Percentiles rank a stretch among this genome's conserved stretches.
These are phyloP conservation scores for Nyctibius grandis DNA, from an alignment of 2,797 vertebrate species.

Conservation along the genomic window DNA sequence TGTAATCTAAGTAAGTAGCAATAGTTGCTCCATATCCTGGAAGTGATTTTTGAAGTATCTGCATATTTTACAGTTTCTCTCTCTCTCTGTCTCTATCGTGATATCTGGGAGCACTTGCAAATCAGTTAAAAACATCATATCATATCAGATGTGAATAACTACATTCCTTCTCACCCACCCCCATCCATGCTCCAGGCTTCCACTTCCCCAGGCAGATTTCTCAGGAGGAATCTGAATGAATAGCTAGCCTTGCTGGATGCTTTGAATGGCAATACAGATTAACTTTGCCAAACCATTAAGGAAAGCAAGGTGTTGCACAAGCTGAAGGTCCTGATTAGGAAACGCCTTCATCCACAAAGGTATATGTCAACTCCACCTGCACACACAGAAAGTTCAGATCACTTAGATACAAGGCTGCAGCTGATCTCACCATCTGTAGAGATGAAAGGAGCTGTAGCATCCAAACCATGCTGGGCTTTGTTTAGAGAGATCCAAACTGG, in stretches of 20 bases:
- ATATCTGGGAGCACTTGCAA: slow-evolving; percentile 20
- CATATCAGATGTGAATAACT: slow-evolving; percentile 34
- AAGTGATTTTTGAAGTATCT: not conserved
- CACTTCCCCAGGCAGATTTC: not conserved
- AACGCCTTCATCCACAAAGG: not conserved
- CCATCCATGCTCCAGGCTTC: not conserved
- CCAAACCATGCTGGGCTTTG: not conserved
- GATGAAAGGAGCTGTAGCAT: slow-evolving; percentile 39
- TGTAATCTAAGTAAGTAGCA: not conserved
- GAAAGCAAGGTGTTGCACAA: slow-evolving; percentile 36
- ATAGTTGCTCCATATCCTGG: not conserved
- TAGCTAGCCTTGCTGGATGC: not conserved
- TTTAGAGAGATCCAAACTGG: not conserved
- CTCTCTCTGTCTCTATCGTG: not conserved
- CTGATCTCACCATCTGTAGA: slow-evolving; percentile 3
- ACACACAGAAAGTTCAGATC: not conserved
- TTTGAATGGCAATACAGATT: slow-evolving; percentile 18
- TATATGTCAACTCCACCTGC: not conserved
- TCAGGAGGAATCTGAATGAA: not conserved
- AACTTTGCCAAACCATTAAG: slow-evolving; percentile 28
- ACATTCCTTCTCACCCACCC: not conserved
- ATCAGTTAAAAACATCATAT: not conserved
- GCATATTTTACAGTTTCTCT: not conserved
- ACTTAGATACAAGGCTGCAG: not conserved
- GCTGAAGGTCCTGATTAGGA: slow-evolving; percentile 30